A percentile compares a stretch with the other conserved stretches of the same genome.
These are phyloP conservation scores for Dinocampus coccinellae DNA, from an alignment of 2,888 invertebrate genomes.

Conservation along the genomic window DNA sequence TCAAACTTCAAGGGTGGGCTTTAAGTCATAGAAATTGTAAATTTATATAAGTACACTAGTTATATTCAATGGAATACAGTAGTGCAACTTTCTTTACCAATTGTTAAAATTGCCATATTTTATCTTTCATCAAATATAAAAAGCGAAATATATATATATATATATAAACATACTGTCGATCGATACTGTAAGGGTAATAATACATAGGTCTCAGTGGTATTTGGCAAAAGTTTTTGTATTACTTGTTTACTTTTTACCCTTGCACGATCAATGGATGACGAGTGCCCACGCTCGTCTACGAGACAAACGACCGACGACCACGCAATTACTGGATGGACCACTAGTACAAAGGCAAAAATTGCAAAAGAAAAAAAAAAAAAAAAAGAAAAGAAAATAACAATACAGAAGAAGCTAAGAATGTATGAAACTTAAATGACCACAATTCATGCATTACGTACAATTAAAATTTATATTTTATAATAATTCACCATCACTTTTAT, in stretches of 20 bases:
- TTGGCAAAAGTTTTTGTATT: neutral
- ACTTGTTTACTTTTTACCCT: neutral
- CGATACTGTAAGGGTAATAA: neutral
- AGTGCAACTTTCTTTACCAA: neutral
- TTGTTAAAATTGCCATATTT: neutral
- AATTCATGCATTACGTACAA: neutral
- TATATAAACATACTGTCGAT: neutral
- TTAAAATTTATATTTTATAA: neutral
- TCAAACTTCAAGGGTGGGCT: neutral
- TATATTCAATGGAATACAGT: too few relatives aligned
- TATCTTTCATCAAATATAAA: neutral
- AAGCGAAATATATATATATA: neutral
- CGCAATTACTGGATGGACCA: slow-evolving; percentile 24
- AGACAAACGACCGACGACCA: slow-evolving; percentile 20
- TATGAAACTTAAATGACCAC: slow-evolving; percentile 9
- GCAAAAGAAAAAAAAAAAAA: neutral
- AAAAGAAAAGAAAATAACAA: neutral
- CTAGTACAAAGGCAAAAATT: neutral
- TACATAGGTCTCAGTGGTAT: neutral
- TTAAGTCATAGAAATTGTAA: neutral
- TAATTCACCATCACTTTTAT: neutral
- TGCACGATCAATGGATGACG: slow-evolving; percentile 9
- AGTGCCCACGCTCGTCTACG: slow-evolving; percentile 24
- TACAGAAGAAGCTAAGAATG: neutral
- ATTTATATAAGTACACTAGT: neutral